Evolutionary conservation across 2,113 vertebrate genomes (phyloP), one percentile per base, ranked within the genome.

Genomic region (Trematomus loennbergii): DNA sequence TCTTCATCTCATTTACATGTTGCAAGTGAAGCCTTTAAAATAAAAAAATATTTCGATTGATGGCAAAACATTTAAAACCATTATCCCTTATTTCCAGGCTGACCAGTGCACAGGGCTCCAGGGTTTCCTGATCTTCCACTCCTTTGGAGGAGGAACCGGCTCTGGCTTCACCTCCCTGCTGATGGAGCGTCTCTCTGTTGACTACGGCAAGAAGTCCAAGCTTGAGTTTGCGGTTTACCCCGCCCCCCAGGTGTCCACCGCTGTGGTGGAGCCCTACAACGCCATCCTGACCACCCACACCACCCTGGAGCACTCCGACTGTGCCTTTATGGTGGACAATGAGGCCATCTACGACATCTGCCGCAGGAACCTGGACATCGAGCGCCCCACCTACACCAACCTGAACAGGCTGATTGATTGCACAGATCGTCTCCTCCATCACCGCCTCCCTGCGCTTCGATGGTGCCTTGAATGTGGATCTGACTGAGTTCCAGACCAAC

Each of bases 221-320:
- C 63, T 94, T 12, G 94, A 94, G 40, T 94, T 94, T 46, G 92
- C 94, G 0, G 15, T 94, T 0, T 93, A 94, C 0, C 93, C 93
- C 6, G 92, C 92, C 0, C 92, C 90, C 9, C 91, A 93, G 75
- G 91, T 94, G 75, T 96, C 96, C 0, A 97, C 95, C 6, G 96
- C 95, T 0, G 96, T 97, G 1, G 96, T 96, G 10, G 97, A 97
- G 82, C 96, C 96, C 0, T 97, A 96, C 89, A 97, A 96, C 87
- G 96, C 96, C 82, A 93, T 94, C 86, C 91, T 94, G 48, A 94
- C 93, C 90, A 94, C 92, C 49, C 93, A 94, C 90, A 94, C 93
- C 82, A 94, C 93, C 72, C 87, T 94, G 84, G 93, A 94, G 86
- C 93, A 94, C 85, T 94, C 93, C 0, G 93, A 94, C 84, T 94